Percentiles rank a stretch among this genome's conserved stretches.
Conservation (phyloP, 2,113 vertebrate species). For the Lates calcarifer region DNA sequence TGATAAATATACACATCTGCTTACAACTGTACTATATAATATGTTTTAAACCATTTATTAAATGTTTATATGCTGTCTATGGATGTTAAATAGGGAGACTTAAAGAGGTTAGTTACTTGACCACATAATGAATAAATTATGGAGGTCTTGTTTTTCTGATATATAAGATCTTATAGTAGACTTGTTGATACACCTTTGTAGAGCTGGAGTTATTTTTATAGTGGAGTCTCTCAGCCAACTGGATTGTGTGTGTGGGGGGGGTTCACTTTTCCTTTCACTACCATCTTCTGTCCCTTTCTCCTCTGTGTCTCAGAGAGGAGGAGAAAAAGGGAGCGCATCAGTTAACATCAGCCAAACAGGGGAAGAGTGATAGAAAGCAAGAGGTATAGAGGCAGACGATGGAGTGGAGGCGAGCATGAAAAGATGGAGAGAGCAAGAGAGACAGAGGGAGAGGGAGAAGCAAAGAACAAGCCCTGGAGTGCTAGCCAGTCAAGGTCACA, state of each 20-base stretch:
- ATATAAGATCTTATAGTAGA: constrained; percentile 31
- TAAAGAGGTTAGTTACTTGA: constrained; percentile 5
- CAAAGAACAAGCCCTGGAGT: constrained; percentile 77
- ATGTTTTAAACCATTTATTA: neutral
- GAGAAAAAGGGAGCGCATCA: constrained; percentile 22
- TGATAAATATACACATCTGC: neutral
- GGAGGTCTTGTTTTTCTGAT: neutral
- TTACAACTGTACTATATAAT: neutral
- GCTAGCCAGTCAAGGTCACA: constrained; percentile 81
- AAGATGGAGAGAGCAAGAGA: constrained; percentile 67
- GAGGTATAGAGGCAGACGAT: constrained; percentile 64
- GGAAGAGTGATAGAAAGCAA: constrained; percentile 64
- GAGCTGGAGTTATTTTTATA: constrained; percentile 68
- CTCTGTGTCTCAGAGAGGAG: constrained; percentile 44
- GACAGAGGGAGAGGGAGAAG: constrained; percentile 65
- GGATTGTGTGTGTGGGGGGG: constrained; percentile 44
- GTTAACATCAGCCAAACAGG: constrained; percentile 56
- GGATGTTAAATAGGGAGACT: neutral
- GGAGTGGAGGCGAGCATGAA: constrained; percentile 59
- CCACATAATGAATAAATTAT: constrained; percentile 14
- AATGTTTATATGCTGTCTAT: neutral
- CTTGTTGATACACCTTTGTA: constrained; percentile 62
- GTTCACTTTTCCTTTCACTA: constrained; percentile 63
- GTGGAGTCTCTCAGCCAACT: constrained; percentile 58
- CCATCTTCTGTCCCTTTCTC: constrained; percentile 69